A percentile compares a stretch with the other conserved stretches of the same genome.
Evolutionary conservation across 2,888 invertebrate species (phyloP).

Genomic region (Rhagium mordax): DNA sequence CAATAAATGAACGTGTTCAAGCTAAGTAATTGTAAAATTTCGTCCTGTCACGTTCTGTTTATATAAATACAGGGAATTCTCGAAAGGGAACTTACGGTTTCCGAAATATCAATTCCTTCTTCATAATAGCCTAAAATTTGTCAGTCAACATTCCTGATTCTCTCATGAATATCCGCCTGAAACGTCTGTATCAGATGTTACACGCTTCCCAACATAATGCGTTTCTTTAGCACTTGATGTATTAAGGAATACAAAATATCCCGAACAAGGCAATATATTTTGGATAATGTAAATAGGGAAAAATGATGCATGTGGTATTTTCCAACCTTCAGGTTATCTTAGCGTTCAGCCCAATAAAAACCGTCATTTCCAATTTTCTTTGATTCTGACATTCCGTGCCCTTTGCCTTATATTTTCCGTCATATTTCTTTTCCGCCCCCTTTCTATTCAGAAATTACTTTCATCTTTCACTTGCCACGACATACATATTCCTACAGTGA

Average conservation of each 20-base stretch:
- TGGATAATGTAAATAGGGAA: conserved; percentile 10
- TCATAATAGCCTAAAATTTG: too few relatives aligned
- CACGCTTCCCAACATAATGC: neutral
- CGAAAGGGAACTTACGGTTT: too few relatives aligned
- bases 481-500: neutral
- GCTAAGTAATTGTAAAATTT: too few relatives aligned
- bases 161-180: too few relatives aligned
- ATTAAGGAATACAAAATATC: conserved; percentile 2
- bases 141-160: too few relatives aligned
- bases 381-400: conserved; percentile 11
- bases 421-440: conserved; percentile 15
- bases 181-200: too few relatives aligned
- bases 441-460: conserved; percentile 20
- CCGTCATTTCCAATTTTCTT: conserved; percentile 19
- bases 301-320: conserved; percentile 8
- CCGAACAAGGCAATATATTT: conserved; percentile 5
- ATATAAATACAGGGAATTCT: too few relatives aligned
- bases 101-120: too few relatives aligned
- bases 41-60: too few relatives aligned
- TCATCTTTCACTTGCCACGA: conserved; percentile 21
- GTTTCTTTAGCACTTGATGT: neutral
- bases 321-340: neutral
- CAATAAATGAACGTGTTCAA: too few relatives aligned
- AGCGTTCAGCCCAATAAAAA: conserved; percentile 19
- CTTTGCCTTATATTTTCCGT: conserved; percentile 17